These are phyloP conservation scores for Callosobruchus maculatus DNA, from an alignment of 2,888 invertebrate species.

Conservation along the genomic window DNA sequence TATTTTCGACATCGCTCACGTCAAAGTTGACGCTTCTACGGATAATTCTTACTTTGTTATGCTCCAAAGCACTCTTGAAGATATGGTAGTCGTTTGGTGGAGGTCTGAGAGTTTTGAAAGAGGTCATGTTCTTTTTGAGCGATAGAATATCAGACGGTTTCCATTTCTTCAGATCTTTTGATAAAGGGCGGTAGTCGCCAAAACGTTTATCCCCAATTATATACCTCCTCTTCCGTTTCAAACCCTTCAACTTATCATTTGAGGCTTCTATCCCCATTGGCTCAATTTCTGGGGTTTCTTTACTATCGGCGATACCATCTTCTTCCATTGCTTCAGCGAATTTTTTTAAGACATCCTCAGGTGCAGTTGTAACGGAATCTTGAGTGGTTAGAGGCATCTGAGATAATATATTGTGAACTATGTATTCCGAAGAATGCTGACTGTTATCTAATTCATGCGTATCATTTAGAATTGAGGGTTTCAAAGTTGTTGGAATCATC, in stretches of 20 bases:
- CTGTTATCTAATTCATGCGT: neutral
- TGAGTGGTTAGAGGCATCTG: neutral
- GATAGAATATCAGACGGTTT: conserved; percentile 27
- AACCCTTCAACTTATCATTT: neutral
- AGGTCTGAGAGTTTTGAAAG: conserved; percentile 5
- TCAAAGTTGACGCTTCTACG: conserved; percentile 7
- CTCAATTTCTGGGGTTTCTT: neutral
- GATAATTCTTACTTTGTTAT: conserved; percentile 10
- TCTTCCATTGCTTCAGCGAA: neutral
- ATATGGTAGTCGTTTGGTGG: conserved; percentile 14
- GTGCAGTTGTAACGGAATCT: neutral
- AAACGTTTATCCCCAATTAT: conserved; percentile 6
- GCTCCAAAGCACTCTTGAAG: conserved; percentile 13
- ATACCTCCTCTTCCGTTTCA: neutral
- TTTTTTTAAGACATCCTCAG: neutral
- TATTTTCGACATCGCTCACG: conserved; percentile 22
- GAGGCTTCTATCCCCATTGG: too few relatives aligned
- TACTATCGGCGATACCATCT: neutral
- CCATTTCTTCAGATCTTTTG: conserved; percentile 25
- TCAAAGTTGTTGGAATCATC: neutral
- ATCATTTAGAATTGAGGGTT: neutral
- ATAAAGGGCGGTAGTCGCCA: conserved; percentile 26
- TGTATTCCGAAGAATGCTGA: neutral
- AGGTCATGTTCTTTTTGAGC: conserved; percentile 14
- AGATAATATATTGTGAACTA: neutral